Percentiles rank a stretch among this genome's conserved stretches.
These are phyloP conservation scores for Macrosiphum euphorbiae DNA, from an alignment of 2,888 invertebrate species.

Conservation along the genomic window DNA sequence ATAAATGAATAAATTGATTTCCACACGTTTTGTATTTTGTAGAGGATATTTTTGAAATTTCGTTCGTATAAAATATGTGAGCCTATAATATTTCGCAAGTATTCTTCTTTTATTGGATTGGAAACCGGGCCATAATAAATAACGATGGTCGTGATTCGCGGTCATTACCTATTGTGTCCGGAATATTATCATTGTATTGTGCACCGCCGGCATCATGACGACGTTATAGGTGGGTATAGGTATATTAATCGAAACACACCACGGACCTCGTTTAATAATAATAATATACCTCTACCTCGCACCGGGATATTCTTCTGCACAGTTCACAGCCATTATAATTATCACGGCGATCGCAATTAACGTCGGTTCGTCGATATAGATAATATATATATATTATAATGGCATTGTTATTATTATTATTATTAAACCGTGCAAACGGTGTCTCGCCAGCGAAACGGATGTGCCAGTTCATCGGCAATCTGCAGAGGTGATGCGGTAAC, in stretches of 20 bases:
- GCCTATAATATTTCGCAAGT: background rate
- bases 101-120: background rate
- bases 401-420: conserved; percentile 19
- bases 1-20: background rate
- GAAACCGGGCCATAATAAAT: background rate
- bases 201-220: background rate
- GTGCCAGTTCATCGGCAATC: conserved; percentile 18
- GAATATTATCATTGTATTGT: background rate
- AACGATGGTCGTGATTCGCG: background rate
- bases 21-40: background rate
- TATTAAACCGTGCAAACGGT: background rate
- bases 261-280: background rate
- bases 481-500: conserved; percentile 23
- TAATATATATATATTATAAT: background rate
- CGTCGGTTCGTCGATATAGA: background rate
- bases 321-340: background rate
- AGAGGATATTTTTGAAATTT: background rate
- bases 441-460: background rate
- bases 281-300: too few species aligned
- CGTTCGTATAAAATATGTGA: background rate
- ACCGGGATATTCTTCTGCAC: background rate
- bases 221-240: background rate
- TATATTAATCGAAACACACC: background rate
- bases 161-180: background rate
- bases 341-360: background rate